phyloP scores from a whole-genome alignment of 2,797 vertebrate species.

The Columba guinea region DNA sequence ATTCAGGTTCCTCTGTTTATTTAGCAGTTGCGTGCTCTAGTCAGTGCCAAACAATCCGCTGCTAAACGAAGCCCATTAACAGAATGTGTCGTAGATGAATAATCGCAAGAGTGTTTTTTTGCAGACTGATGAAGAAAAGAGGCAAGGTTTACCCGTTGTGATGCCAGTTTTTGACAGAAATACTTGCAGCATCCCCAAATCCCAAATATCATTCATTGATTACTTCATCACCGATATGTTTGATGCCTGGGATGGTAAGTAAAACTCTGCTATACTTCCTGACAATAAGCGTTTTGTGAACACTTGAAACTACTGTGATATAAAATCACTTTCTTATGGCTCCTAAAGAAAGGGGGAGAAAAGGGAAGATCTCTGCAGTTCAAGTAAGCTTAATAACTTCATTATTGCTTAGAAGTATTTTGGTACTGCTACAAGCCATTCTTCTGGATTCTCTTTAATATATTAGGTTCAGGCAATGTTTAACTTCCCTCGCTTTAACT shows the following conservation, averaged over 20 bases:
- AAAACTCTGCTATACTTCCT: not conserved
- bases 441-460: not conserved
- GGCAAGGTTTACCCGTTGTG: conserved; percentile 89
- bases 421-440: not conserved
- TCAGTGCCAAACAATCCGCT: not conserved
- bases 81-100: not conserved
- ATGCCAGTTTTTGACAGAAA: conserved; percentile 98
- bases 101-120: conserved; percentile 45
- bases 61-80: not conserved
- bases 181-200: conserved; percentile 96
- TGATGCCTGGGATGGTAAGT: conserved; percentile 95
- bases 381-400: not conserved
- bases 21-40: not conserved
- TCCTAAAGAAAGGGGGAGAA: not conserved
- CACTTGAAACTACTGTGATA: not conserved
- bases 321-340: not conserved
- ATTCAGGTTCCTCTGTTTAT: not conserved
- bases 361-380: not conserved
- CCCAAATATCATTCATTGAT: conserved; percentile 98
- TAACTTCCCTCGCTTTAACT: not conserved
- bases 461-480: not conserved
- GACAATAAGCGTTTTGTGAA: not conserved
- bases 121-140: conserved; percentile 97
- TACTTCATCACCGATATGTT: conserved; percentile 99
- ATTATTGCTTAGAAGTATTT: conserved; percentile 2